A percentile compares a stretch with the other conserved stretches of the same genome.
phyloP scores from a whole-genome alignment of 2,113 vertebrate species.

The Scatophagus argus region DNA sequence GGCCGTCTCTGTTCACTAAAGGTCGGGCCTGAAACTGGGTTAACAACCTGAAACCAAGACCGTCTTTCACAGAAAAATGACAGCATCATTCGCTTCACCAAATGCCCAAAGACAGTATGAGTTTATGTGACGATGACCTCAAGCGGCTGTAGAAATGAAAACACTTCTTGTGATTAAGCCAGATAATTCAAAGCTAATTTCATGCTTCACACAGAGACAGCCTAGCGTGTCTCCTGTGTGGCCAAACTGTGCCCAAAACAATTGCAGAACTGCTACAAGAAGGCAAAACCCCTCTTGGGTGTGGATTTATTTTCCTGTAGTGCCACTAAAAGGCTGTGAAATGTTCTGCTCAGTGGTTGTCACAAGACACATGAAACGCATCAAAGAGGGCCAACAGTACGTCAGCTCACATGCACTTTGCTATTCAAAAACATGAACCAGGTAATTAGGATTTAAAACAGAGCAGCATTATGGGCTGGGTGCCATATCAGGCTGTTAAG shows the following conservation, averaged over 20 bases:
- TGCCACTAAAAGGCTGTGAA: conserved; percentile 5
- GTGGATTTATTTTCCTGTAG: background rate
- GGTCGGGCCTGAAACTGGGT: conserved; percentile 5
- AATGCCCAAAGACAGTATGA: too few relatives aligned
- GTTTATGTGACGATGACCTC: too few relatives aligned
- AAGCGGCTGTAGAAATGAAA: too few relatives aligned
- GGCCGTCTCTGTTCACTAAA: background rate
- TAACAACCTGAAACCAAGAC: too few relatives aligned
- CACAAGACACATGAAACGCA: conserved; percentile 8
- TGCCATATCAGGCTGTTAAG: too few relatives aligned
- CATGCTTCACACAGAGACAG: background rate
- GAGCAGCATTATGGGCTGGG: background rate
- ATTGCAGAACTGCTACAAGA: background rate
- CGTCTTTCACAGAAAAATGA: too few relatives aligned
- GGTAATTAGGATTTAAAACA: background rate
- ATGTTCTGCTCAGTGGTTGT: conserved; percentile 1
- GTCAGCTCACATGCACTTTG: background rate
- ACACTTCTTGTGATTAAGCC: too few relatives aligned
- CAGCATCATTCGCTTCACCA: too few relatives aligned
- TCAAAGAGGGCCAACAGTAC: background rate
- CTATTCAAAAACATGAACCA: background rate
- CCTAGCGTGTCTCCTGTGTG: too few relatives aligned
- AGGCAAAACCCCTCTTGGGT: background rate
- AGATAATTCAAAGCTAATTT: too few relatives aligned
- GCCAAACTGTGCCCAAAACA: background rate